Conservation (phyloP, 2,113 vertebrate species). For the Campylomormyrus tamandua region DNA sequence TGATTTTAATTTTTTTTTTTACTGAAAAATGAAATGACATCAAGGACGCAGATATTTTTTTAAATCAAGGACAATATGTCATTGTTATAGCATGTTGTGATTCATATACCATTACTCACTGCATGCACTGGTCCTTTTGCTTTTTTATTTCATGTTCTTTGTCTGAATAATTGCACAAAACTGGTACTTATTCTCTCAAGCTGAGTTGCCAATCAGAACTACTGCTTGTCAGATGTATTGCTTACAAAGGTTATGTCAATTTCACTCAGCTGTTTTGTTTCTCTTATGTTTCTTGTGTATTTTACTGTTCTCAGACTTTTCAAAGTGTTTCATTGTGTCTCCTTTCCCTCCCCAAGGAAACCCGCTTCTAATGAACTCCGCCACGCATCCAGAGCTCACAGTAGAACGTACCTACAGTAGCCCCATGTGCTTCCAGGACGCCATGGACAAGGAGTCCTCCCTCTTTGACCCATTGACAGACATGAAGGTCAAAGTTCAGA, state of each 20-base stretch:
- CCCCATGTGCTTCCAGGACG: slow-evolving; percentile 85
- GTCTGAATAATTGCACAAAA: background rate
- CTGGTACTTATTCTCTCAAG: background rate
- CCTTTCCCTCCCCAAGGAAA: slow-evolving; percentile 67
- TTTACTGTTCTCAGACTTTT: background rate
- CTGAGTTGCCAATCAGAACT: background rate
- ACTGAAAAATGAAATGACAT: background rate
- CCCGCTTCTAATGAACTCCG: slow-evolving; percentile 84
- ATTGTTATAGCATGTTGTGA: background rate
- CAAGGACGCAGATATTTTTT: background rate
- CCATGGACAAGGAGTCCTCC: slow-evolving; percentile 73
- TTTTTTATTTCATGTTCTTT: background rate
- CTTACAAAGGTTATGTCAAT: background rate
- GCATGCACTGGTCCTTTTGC: background rate
- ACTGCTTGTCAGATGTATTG: background rate
- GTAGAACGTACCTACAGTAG: slow-evolving; percentile 83
- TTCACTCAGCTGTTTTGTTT: background rate
- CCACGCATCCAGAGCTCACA: slow-evolving; percentile 81
- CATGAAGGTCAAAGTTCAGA: slow-evolving; percentile 93
- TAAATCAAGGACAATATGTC: background rate
- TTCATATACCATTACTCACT: background rate
- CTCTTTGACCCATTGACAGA: slow-evolving; percentile 88
- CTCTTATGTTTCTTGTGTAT: background rate
- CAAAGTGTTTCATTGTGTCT: slow-evolving; percentile 6
- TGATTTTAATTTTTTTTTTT: background rate